Evolutionary conservation across 1,140 invertebrate genomes (phyloP).

Genomic region (Drosophila ficusphila): DNA sequence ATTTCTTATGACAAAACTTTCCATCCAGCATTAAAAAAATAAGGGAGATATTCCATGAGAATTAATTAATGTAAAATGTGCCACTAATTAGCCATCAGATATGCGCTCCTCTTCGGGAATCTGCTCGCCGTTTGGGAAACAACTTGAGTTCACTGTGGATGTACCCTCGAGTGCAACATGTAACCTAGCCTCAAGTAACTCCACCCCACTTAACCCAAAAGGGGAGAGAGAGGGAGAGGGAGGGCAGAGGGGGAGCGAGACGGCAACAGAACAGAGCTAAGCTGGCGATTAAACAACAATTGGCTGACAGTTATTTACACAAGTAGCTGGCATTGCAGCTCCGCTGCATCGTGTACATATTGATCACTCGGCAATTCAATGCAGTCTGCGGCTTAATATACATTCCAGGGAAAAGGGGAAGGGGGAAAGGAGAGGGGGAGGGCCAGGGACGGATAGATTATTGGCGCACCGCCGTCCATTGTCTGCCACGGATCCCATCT

Average conservation of each 20-base stretch:
- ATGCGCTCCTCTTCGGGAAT: not conserved
- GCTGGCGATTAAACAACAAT: conserved; percentile 82
- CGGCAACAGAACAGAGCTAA: conserved; percentile 35
- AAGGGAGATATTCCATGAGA: conserved; percentile 62
- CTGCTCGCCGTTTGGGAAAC: no score
- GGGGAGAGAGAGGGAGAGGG: not conserved
- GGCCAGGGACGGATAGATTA: conserved; percentile 15
- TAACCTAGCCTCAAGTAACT: no score
- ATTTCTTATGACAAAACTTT: conserved; percentile 62
- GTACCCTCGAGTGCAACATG: no score
- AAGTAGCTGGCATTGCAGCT: conserved; percentile 61
- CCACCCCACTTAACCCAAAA: conserved; percentile 66
- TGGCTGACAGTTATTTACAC: conserved; percentile 82
- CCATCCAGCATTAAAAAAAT: not conserved
- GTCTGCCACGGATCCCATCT: conserved; percentile 10
- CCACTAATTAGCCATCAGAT: conserved; percentile 68
- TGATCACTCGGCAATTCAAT: conserved; percentile 44
- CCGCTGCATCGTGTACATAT: conserved; percentile 45
- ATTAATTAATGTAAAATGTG: conserved; percentile 82
- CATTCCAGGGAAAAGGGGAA: not conserved
- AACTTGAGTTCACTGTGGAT: no score
- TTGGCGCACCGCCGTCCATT: conserved; percentile 44
- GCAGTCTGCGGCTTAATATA: conserved; percentile 51
- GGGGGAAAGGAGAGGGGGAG: not conserved
- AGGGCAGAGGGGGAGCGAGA: not conserved